These are phyloP conservation scores for Drosophila rufa DNA, from an alignment of 1,140 invertebrate genomes.

Conservation along the genomic window DNA sequence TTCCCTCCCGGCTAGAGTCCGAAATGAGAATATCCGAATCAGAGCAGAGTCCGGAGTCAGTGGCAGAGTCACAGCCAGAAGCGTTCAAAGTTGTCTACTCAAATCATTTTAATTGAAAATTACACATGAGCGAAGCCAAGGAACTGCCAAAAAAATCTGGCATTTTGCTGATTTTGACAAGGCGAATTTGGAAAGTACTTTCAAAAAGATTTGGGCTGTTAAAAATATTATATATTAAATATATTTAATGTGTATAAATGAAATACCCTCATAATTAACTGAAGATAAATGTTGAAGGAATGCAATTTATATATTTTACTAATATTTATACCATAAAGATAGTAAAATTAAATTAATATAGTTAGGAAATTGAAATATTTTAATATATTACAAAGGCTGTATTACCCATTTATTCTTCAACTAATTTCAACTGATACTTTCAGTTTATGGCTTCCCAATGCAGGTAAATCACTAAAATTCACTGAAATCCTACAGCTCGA, in stretches of 20 bases:
- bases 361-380: no score
- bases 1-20: slow-evolving; percentile 15
- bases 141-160: slow-evolving; percentile 20
- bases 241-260: neutral
- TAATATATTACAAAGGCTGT: no score
- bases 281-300: neutral
- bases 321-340: no score
- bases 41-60: slow-evolving; percentile 27
- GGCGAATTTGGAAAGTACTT: slow-evolving; percentile 5
- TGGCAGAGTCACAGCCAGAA: slow-evolving; percentile 54
- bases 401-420: no score
- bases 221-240: no score
- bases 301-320: neutral
- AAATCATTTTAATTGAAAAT: slow-evolving; percentile 84
- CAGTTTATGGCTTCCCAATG: no score
- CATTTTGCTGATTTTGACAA: neutral
- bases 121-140: slow-evolving; percentile 78
- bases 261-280: neutral
- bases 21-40: slow-evolving; percentile 26
- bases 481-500: no score
- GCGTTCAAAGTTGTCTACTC: slow-evolving; percentile 82
- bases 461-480: no score
- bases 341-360: no score
- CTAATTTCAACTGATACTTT: no score
- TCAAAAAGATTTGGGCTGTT: no score